These are phyloP conservation scores for Noctua janthina DNA, from an alignment of 2,888 invertebrate genomes.

Conservation along the genomic window DNA sequence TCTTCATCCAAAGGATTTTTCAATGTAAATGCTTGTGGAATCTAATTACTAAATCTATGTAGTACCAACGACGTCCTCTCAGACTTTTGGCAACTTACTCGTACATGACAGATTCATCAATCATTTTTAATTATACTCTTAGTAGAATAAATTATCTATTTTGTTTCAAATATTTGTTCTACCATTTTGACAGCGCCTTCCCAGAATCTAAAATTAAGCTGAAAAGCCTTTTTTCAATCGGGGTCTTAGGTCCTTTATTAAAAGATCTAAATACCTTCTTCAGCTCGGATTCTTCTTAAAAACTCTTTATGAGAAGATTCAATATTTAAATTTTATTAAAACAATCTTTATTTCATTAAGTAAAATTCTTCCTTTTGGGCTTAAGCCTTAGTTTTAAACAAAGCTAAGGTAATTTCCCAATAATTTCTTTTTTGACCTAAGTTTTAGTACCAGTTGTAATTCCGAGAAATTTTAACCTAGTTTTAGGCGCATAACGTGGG, in stretches of 20 bases:
- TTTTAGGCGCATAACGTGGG: background rate
- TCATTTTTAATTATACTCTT: conserved; percentile 16
- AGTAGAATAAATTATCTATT: conserved; percentile 1
- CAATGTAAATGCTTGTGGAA: background rate
- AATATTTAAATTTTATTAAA: conserved; percentile 7
- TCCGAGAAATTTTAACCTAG: background rate
- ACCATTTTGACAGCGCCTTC: background rate
- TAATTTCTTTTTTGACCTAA: background rate
- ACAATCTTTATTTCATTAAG: conserved; percentile 14
- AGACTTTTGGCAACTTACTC: background rate
- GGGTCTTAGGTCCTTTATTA: conserved; percentile 12
- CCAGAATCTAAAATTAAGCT: conserved; percentile 17
- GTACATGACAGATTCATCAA: background rate
- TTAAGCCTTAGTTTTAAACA: background rate
- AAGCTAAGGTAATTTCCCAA: background rate
- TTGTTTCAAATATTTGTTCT: conserved; percentile 10
- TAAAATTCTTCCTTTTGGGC: background rate
- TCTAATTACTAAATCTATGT: background rate
- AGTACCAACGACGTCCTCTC: background rate
- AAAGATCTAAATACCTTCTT: conserved; percentile 7
- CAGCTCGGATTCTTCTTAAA: background rate
- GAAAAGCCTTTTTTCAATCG: background rate
- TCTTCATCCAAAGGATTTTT: background rate
- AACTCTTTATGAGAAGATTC: background rate
- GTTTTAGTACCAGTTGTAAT: conserved; percentile 9